These are phyloP conservation scores for Coremacera marginata DNA, from an alignment of 2,888 invertebrate species.

Conservation along the genomic window DNA sequence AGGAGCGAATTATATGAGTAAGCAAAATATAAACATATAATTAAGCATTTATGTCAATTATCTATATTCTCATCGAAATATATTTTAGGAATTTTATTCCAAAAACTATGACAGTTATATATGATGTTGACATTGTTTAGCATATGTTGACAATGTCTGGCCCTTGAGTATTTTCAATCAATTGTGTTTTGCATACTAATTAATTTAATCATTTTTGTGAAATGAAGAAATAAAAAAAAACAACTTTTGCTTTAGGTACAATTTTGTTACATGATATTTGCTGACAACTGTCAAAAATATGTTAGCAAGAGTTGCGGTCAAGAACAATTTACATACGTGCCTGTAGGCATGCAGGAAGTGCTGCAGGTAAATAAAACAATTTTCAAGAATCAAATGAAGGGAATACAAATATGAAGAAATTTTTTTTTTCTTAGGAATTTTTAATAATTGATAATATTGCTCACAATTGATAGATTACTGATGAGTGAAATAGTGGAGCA, in stretches of 20 bases:
- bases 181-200: background rate
- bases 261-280: background rate
- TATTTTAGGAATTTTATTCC: too few relatives aligned
- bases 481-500: too few relatives aligned
- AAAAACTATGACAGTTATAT: background rate
- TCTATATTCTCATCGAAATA: too few relatives aligned
- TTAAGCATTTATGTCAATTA: too few relatives aligned
- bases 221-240: background rate
- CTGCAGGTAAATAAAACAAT: too few relatives aligned
- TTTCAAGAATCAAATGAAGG: too few relatives aligned
- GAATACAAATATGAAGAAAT: too few relatives aligned
- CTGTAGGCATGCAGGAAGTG: background rate
- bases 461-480: too few relatives aligned
- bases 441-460: too few relatives aligned
- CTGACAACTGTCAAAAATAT: slow-evolving; percentile 12
- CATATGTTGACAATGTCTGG: background rate
- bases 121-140: background rate
- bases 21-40: too few relatives aligned
- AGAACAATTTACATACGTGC: background rate
- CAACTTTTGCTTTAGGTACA: background rate
- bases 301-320: background rate
- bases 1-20: too few relatives aligned
- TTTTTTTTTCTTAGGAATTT: too few relatives aligned
- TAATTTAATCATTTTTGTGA: background rate
- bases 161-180: background rate